These are phyloP conservation scores for Lophius piscatorius DNA, from an alignment of 2,113 vertebrate species.

Conservation along the genomic window DNA sequence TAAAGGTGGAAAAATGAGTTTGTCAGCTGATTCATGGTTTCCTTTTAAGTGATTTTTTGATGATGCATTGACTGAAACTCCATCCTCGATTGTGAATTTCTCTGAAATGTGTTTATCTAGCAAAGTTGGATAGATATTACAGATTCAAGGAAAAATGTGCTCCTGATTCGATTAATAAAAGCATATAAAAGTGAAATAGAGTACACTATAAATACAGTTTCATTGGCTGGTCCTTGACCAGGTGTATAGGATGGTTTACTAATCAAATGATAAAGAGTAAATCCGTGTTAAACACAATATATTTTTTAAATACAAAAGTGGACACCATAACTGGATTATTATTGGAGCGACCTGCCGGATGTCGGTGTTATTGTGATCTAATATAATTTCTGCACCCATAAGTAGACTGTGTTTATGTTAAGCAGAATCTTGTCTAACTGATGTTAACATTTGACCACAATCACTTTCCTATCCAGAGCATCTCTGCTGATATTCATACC, in stretches of 20 bases:
- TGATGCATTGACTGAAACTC: conserved; percentile 11
- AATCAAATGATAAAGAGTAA: too few relatives aligned
- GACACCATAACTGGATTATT: too few relatives aligned
- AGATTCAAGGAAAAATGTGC: conserved; percentile 17
- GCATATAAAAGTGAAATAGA: conserved; percentile 40
- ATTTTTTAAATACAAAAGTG: too few relatives aligned
- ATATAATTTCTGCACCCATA: too few relatives aligned
- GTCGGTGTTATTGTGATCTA: too few relatives aligned
- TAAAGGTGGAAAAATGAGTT: conserved; percentile 23
- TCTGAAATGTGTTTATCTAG: conserved; percentile 21
- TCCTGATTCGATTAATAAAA: conserved; percentile 41
- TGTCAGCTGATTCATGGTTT: conserved; percentile 29
- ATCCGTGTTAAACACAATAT: too few relatives aligned
- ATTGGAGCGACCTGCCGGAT: too few relatives aligned
- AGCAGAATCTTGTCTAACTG: conserved; percentile 1
- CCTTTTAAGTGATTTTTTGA: neutral
- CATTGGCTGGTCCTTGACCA: too few relatives aligned
- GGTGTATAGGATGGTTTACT: too few relatives aligned
- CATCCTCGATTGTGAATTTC: neutral
- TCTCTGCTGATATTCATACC: conserved; percentile 45
- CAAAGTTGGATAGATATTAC: conserved; percentile 17
- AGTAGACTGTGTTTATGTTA: too few relatives aligned
- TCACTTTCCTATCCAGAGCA: conserved; percentile 8
- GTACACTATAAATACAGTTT: conserved; percentile 44
- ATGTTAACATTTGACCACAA: conserved; percentile 37